Base-by-base conservation (phyloP, 2,888 invertebrate genomes). In the Nemoura dubitans region DNA sequence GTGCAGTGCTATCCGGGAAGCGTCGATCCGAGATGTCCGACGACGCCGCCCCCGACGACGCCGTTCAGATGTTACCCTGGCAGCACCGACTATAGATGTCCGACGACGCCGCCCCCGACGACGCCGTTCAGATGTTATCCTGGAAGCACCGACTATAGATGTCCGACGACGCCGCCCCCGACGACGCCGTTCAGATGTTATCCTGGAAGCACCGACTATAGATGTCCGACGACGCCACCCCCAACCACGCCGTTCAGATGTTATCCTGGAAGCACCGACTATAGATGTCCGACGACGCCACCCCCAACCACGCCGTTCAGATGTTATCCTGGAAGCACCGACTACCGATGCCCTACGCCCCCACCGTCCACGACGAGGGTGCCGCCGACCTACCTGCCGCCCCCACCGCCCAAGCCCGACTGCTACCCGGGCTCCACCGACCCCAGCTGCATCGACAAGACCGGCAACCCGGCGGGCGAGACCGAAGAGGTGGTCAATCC, bases 281-380 rank as follows among this genome's bases (percentile, higher is more conserved):
- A 90, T 5, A 88, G 90, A 59, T 90, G 92, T 77, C 89, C 90
- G 14, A 81, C 91, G 0, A 89, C 88, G n/a, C n/a, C n/a, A n/a
- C n/a, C n/a, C n/a, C n/a, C n/a, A 82, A 85, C 82, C 89, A 0
- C 89, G 90, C 27, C 89, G 88, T 26, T 25, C n/a, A 26, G 28
- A 76, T 87, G 87, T 77, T 86, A 76, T 42, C 86, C 87, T 27
- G 87, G 87, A 28, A 76, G 42, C 77, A n/a, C 7, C 29, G 84
- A 76, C n/a, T n/a, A n/a, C n/a, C n/a, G n/a, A n/a, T n/a, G n/a
- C n/a, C n/a, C n/a, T n/a, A n/a, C n/a, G n/a, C n/a, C n/a, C n/a
- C n/a, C n/a, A n/a, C 84, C 84, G 14, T 3, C 59, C 16, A 28
- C 80, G 21, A 76, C 28, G 43, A 80, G 29, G 86, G 76, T 86